phyloP scores from a whole-genome alignment of 2,113 vertebrate species.

The Chrysemys picta region DNA sequence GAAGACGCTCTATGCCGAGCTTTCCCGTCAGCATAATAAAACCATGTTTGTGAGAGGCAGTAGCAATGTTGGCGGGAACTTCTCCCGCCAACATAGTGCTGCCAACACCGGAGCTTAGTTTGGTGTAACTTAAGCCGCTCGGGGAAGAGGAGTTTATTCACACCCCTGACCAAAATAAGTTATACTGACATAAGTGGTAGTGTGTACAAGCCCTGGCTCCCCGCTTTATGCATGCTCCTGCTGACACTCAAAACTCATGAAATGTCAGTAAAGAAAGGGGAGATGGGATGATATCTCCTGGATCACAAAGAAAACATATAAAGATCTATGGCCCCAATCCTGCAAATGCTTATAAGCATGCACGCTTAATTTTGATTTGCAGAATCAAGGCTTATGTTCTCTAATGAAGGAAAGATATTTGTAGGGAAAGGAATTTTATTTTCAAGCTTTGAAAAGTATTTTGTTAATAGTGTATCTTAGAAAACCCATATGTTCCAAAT shows the following conservation, averaged over 20 bases:
- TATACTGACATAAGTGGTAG: background rate
- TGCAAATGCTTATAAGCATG: background rate
- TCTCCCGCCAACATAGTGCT: background rate
- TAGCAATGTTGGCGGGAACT: background rate
- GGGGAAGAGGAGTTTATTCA: background rate
- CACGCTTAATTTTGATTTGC: background rate
- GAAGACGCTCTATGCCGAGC: background rate
- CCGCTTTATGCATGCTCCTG: background rate
- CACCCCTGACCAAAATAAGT: background rate
- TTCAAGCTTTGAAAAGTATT: accelerated
- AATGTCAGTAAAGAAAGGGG: background rate
- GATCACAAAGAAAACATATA: background rate
- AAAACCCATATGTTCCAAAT: background rate
- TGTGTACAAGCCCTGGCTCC: background rate
- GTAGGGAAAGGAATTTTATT: background rate
- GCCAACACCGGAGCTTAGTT: background rate
- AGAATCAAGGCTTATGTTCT: background rate
- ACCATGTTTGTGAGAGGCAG: background rate
- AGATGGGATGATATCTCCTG: background rate
- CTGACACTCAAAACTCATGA: background rate
- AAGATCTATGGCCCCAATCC: background rate
- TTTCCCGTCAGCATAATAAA: background rate
- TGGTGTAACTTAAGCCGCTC: background rate
- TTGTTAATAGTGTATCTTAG: background rate
- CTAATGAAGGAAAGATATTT: background rate